Percentiles rank a stretch among this genome's conserved stretches.
These are phyloP conservation scores for Eumaeus atala DNA, from an alignment of 1,140 invertebrate species.

Conservation along the genomic window DNA sequence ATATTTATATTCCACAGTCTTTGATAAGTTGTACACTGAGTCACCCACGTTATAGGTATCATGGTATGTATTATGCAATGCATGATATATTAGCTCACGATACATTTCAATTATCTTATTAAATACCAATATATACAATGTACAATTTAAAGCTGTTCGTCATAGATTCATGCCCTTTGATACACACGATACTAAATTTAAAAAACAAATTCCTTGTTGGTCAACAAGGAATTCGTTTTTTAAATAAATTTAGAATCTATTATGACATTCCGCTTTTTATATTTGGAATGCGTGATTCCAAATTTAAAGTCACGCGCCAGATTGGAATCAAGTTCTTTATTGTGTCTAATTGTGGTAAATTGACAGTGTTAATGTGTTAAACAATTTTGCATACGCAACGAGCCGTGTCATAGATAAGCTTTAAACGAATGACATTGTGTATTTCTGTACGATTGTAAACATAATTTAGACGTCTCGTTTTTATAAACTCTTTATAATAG, in stretches of 20 bases:
- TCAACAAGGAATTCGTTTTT: conserved; percentile 4
- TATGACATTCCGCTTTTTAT: not conserved
- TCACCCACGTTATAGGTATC: too few species aligned
- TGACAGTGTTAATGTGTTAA: conserved; percentile 31
- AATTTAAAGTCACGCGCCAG: not conserved
- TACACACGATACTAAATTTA: not conserved
- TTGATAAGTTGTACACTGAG: too few species aligned
- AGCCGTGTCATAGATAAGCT: conserved; percentile 32
- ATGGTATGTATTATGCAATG: too few species aligned
- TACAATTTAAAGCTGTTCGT: not conserved
- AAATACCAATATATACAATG: too few species aligned
- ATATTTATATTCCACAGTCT: too few species aligned
- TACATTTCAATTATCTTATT: too few species aligned
- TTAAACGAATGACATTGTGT: conserved; percentile 18
- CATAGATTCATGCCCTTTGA: not conserved
- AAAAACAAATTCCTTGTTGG: conserved; percentile 3
- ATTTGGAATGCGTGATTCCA: not conserved
- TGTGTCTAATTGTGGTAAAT: conserved; percentile 19
- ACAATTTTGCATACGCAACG: conserved; percentile 44
- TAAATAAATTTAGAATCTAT: not conserved
- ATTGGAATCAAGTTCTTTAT: conserved; percentile 17
- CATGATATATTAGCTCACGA: too few species aligned
- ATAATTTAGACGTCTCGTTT: too few species aligned
- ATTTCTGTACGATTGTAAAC: not conserved
- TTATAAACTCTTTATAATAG: too few species aligned